These are phyloP conservation scores for Apodemia duryi DNA, from an alignment of 2,888 invertebrate species.

Conservation along the genomic window DNA sequence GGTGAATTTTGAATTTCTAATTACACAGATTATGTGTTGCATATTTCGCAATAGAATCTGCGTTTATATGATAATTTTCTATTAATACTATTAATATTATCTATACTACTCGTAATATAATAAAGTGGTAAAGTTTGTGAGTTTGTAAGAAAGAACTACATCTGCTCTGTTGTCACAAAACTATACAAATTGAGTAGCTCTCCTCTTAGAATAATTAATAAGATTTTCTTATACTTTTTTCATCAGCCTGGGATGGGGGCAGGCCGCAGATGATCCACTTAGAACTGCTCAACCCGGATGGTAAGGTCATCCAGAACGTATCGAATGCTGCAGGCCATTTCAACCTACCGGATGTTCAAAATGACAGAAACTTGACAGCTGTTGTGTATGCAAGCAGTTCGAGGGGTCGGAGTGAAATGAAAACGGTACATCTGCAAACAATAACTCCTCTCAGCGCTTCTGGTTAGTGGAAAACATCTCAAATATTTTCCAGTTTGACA, in stretches of 20 bases:
- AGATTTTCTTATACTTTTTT: not conserved
- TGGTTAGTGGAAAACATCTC: slow-evolving; percentile 34
- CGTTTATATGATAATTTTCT: too few species aligned
- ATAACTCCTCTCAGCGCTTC: slow-evolving; percentile 41
- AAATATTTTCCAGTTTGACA: not conserved
- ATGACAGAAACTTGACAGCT: slow-evolving; percentile 46
- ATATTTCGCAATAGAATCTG: too few species aligned
- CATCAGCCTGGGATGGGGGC: slow-evolving; percentile 59
- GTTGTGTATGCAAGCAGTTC: slow-evolving; percentile 47
- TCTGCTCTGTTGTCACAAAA: too few species aligned
- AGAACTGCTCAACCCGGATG: slow-evolving; percentile 41
- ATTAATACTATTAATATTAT: too few species aligned
- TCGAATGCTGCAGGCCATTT: slow-evolving; percentile 50
- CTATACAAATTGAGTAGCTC: too few species aligned
- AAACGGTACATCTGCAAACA: slow-evolving; percentile 40
- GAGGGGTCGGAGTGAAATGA: slow-evolving; percentile 45
- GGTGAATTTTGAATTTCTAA: too few species aligned
- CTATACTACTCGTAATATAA: too few species aligned
- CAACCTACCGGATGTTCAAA: slow-evolving; percentile 40
- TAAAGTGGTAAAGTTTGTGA: too few species aligned
- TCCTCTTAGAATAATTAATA: too few species aligned
- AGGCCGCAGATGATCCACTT: slow-evolving; percentile 51
- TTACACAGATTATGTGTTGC: too few species aligned
- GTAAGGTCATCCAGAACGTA: slow-evolving; percentile 41
- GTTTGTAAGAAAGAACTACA: too few species aligned